Evolutionary conservation across 2,888 invertebrate genomes (phyloP), one percentile per base, ranked within the genome.

Genomic region (Catocala fraxini): DNA sequence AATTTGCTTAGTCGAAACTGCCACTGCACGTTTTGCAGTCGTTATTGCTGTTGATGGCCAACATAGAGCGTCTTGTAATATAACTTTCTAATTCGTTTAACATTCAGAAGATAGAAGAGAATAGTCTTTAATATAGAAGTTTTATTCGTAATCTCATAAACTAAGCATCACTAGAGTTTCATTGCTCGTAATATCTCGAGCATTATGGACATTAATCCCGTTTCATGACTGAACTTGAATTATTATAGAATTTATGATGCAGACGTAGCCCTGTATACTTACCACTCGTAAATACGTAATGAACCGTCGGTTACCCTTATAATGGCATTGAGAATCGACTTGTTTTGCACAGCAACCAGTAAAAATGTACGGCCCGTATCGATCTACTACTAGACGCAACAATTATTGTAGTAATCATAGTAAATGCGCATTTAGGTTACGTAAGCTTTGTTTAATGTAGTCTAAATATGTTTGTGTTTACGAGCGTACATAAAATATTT

Each of bases 231-330:
- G 13, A 41, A 48, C 39, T 56, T 47, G 47, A 56, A 47, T 47
- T 34, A 47, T 48, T 48, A 11, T 48, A 41, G 56, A 56, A 49
- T 56, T 56, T 56, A 56, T 49, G 56, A 56, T 49, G 51, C 51
- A 51, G 51, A 35, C 51, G 35, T 51, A 35, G 34, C 51, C 35
- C 51, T 35, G 33, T 48, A 41, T n/a, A 25, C 25, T 25, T 25
- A 59, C 48, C 11, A 43, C 54, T 69, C 63, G 59, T 69, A 60
- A 68, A 68, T 65, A 59, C 52, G 69, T 58, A 69, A 64, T 65
- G 69, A 68, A 55, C 58, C 56, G 42, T 12, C 45, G 34, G 42
- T 34, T 59, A 49, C 46, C 47, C 7, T 53, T 65, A 53, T 56
- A 65, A 65, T 62, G 45, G 13, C 54, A 41, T 43, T 47, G 63